phyloP scores from a whole-genome alignment of 2,113 vertebrate species.

The Phaetusa simplex region DNA sequence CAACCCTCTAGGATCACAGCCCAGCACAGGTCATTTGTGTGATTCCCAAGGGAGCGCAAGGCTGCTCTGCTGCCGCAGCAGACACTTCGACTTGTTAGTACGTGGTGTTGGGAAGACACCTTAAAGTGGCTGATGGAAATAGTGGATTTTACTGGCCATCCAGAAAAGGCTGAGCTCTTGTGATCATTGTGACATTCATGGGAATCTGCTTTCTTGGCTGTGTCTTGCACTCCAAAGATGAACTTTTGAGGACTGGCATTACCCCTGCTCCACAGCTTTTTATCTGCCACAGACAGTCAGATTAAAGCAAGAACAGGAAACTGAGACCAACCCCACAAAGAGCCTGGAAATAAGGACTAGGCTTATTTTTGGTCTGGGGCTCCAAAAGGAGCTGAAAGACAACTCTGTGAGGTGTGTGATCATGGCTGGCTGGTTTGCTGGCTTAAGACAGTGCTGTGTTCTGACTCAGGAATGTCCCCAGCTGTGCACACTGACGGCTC shows the following conservation, averaged over 20 bases:
- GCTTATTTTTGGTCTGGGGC: not conserved
- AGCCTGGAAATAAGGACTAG: not conserved
- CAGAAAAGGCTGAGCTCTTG: not conserved
- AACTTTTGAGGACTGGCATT: not conserved
- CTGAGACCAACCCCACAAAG: not conserved
- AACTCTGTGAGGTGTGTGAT: not conserved
- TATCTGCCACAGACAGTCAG: not conserved
- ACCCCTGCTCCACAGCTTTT: not conserved
- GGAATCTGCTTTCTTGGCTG: not conserved
- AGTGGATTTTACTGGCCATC: not conserved
- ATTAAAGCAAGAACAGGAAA: not conserved
- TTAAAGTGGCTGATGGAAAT: not conserved
- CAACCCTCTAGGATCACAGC: not conserved
- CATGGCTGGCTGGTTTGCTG: not conserved
- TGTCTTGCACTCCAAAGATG: not conserved
- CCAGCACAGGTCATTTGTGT: too few species aligned
- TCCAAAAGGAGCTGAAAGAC: not conserved
- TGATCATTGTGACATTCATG: not conserved
- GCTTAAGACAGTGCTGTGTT: not conserved
- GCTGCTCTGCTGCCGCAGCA: not conserved
- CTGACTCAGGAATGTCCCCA: not conserved
- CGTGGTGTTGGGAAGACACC: not conserved
- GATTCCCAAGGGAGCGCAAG: not conserved
- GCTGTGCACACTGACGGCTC: not conserved
- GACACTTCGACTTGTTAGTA: not conserved